These are phyloP conservation scores for Donacobius atricapilla DNA, from an alignment of 2,113 vertebrate genomes.

Conservation along the genomic window DNA sequence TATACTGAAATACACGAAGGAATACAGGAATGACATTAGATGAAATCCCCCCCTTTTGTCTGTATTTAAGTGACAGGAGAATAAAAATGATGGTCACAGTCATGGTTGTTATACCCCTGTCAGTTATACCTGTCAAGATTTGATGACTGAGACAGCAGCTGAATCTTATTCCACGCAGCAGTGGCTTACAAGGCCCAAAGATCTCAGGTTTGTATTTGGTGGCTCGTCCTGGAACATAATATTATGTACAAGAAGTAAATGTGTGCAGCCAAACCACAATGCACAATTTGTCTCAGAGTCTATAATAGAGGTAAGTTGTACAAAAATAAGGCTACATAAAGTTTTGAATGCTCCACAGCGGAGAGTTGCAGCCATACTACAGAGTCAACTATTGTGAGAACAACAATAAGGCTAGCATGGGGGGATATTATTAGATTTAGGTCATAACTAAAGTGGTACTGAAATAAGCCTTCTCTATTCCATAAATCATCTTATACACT, in stretches of 20 bases:
- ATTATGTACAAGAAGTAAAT: background rate
- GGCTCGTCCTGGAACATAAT: rapidly evolving
- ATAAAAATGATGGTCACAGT: background rate
- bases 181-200: background rate
- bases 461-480: background rate
- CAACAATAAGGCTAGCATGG: background rate
- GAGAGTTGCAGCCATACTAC: background rate
- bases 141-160: background rate
- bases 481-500: background rate
- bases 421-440: background rate
- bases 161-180: background rate
- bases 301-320: background rate
- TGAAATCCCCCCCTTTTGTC: background rate
- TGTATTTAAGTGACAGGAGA: background rate
- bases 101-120: background rate
- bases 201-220: background rate
- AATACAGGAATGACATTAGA: background rate
- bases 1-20: background rate
- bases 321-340: background rate
- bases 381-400: background rate
- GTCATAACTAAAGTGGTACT: background rate
- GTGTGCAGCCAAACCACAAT: background rate
- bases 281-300: background rate
- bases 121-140: background rate
- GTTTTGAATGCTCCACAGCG: background rate